Base-by-base conservation (phyloP, 1,140 invertebrate species). In the Teleogryllus occipitalis region DNA sequence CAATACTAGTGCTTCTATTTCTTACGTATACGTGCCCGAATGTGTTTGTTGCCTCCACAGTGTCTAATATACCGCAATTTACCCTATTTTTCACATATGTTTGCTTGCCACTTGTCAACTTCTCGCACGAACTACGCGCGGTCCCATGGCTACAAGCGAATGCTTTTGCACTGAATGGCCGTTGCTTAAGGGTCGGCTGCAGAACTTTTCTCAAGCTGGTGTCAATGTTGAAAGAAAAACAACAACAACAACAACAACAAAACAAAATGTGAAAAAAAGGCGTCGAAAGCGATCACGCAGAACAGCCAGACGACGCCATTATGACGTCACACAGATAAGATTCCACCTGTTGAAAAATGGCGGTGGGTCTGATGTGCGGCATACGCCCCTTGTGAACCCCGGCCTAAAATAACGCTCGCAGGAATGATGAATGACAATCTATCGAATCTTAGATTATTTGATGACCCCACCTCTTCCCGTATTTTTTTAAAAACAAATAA, bases 281-380 rank as follows among this genome's bases (percentile, higher is more conserved):
- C 27, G 27, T 39, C 27, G 27, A 39, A 39, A 39, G 18, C 18
- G 54, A 65, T 65, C 54, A 65, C 7, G 54, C 54, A 65, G 54
- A 65, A 7, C 7, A 21, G 74, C 21, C 10, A 47, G 74, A 21
- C 74, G 74, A 12, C 74, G 21, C 21, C 46, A 75, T 22, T 75
- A 21, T 75, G 74, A 75, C 74, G 74, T 75, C 74, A 75, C 74
- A 14, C 74, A 75, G 74, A 22, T n/a, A 78, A 78, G 22, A 48
- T 54, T 78, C 77, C 77, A 78, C 77, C 77, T 78, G 77, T 78
- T 78, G 77, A 47, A 15, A 77, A 78, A 78, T 78, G 77, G 77
- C 77, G 77, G 72, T 78, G 46, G 18, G 46, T 65, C 54, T 18
- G 54, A 65, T 65, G 54, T 65, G 10, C 54, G 18, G 18, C 18